Base-by-base conservation (phyloP, 2,888 invertebrate species). In the Cacoxenus indagator region DNA sequence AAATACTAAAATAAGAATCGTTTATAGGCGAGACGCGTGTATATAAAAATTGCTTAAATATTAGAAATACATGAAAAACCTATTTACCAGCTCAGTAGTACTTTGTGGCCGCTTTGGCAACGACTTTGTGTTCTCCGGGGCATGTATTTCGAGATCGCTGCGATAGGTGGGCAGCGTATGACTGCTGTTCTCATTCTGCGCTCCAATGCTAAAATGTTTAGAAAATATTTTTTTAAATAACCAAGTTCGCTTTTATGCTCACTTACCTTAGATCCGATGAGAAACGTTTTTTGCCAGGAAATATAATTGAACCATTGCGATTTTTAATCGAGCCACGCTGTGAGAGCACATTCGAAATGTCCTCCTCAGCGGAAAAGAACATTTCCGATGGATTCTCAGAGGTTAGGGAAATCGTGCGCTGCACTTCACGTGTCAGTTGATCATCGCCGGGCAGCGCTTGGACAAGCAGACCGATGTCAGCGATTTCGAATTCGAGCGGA, bases 291-390 rank as follows among this genome's bases (percentile, higher is more conserved):
- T 87, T 87, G 65, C 87, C 87, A 0, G 87, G 86, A 43, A 87
- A 82, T n/a, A 87, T 82, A 48, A 87, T 84, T 0, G 87, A 87
- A 1, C 86, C 87, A 66, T 85, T 87, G 31, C 85, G 86, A 73
- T 85, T 87, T 71, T 86, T 87, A 61, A 86, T 85, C 14, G 87
- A 86, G 19, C 87, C 84, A 0, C 81, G 75, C 71, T 86, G 87
- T 3, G 87, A 85, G 74, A 87, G 72, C 3, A 87, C 85, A 77
- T 87, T 87, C 0, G 87, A 87, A 61, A 94, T 91, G 77, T 96
- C 97, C 88, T 97, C 97, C 83, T 97, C 96, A 0, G 97, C 97
- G 0, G 97, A 97, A 86, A 95, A 97, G 88, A 96, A 97, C 65
- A 94, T 93, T 88, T 97, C 97, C 0, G 95, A 95, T 79, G 95